Conservation (phyloP, 2,113 vertebrate species). For the Zapus hudsonius region DNA sequence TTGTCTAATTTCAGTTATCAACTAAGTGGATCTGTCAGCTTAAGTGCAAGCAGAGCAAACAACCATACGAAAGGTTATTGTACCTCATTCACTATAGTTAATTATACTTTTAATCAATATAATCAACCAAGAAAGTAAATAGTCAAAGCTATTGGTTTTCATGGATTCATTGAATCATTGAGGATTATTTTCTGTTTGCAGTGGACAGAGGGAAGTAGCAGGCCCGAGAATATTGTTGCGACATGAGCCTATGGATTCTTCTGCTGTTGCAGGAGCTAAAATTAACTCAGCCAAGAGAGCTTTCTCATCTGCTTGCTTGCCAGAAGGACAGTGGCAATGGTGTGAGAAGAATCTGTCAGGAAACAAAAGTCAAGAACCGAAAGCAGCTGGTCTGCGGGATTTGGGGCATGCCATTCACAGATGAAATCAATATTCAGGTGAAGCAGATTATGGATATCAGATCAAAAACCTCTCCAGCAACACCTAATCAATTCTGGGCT, state of each 20-base stretch:
- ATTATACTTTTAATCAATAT: constrained; percentile 30
- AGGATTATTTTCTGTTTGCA: neutral
- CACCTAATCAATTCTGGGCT: neutral
- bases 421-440: neutral
- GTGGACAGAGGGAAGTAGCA: neutral
- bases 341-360: neutral
- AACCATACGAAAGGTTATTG: neutral
- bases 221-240: neutral
- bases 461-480: neutral
- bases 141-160: constrained; percentile 28
- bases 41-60: constrained; percentile 35
- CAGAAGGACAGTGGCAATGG: neutral
- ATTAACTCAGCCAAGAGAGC: neutral
- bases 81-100: constrained; percentile 6
- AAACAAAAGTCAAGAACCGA: neutral
- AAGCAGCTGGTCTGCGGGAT: neutral
- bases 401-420: neutral
- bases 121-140: neutral
- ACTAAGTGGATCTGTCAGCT: neutral
- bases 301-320: neutral
- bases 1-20: constrained; percentile 39
- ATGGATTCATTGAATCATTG: neutral
- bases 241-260: neutral
- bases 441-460: neutral
- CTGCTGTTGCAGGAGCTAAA: neutral